Evolutionary conservation across 2,888 invertebrate species (phyloP).

Genomic region (Temnothorax unifasciatus): DNA sequence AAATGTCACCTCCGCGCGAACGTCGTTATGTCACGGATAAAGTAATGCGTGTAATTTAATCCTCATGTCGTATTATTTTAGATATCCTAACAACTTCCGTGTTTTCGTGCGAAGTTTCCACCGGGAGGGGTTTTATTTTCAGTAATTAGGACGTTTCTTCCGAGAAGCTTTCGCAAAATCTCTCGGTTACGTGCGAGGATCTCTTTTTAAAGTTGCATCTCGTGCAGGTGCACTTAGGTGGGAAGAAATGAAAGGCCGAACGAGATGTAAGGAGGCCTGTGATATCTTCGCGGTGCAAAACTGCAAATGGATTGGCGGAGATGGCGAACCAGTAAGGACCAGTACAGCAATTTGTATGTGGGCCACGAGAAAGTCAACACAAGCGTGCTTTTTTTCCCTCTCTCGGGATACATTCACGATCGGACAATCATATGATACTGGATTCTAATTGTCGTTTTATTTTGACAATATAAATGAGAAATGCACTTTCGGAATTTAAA

Average conservation of each 20-base stretch:
- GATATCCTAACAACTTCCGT: constrained; percentile 5
- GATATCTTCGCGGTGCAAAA: constrained; percentile 67
- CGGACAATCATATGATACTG: constrained; percentile 38
- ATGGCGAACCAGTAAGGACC: constrained; percentile 67
- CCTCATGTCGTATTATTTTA: neutral
- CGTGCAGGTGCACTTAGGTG: constrained; percentile 35
- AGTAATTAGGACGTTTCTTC: constrained; percentile 5
- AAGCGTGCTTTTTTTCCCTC: constrained; percentile 63
- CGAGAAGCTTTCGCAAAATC: constrained; percentile 17
- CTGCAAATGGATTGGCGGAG: constrained; percentile 61
- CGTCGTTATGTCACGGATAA: constrained; percentile 6
- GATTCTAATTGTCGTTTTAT: neutral
- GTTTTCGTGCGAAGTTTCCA: neutral
- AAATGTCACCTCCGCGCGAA: constrained; percentile 18
- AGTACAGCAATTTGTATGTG: constrained; percentile 81
- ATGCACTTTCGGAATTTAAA: neutral
- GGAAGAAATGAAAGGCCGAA: constrained; percentile 46
- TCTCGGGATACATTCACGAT: constrained; percentile 59
- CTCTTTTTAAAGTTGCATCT: constrained; percentile 16
- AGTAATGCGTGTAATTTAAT: constrained; percentile 34
- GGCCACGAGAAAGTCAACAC: constrained; percentile 85
- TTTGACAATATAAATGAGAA: constrained; percentile 17
- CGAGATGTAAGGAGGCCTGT: constrained; percentile 63
- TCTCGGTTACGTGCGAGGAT: neutral
- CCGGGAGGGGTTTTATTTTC: neutral